A percentile compares a stretch with the other conserved stretches of the same genome.
These are phyloP conservation scores for Salvelinus namaycush DNA, from an alignment of 2,113 vertebrate genomes.

Conservation along the genomic window DNA sequence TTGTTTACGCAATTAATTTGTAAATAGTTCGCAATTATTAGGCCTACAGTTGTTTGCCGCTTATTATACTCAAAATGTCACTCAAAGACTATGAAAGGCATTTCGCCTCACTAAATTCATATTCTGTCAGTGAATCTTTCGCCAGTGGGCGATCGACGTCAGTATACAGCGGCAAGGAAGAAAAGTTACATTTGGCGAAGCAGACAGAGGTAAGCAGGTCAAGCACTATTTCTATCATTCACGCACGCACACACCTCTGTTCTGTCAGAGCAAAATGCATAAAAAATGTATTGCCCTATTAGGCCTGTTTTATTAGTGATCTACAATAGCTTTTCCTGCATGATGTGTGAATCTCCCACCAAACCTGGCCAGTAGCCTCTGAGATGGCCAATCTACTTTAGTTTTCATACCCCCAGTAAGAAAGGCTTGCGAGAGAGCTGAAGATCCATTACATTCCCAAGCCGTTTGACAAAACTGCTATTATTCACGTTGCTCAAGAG, in stretches of 20 bases:
- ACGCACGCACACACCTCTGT: too few relatives aligned
- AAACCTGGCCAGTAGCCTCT: too few relatives aligned
- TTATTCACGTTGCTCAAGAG: too few relatives aligned
- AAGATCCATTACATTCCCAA: slow-evolving; percentile 4
- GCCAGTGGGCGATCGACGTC: slow-evolving; percentile 71
- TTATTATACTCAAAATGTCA: slow-evolving; percentile 68
- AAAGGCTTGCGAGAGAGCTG: slow-evolving; percentile 44
- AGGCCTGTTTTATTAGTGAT: too few relatives aligned
- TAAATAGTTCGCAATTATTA: not conserved
- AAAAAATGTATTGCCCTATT: too few relatives aligned
- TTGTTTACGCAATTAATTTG: not conserved
- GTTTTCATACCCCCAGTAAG: slow-evolving; percentile 33
- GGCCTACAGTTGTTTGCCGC: too few relatives aligned
- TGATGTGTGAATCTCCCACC: too few relatives aligned
- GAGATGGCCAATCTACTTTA: too few relatives aligned
- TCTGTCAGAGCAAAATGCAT: too few relatives aligned
- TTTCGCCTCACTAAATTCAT: slow-evolving; percentile 90
- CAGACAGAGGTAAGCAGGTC: slow-evolving; percentile 85
- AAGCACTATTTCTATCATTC: too few relatives aligned
- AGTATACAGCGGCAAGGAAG: slow-evolving; percentile 81
- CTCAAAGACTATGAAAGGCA: slow-evolving; percentile 89
- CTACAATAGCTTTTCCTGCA: too few relatives aligned
- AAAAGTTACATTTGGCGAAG: slow-evolving; percentile 97
- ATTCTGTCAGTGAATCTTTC: slow-evolving; percentile 82
- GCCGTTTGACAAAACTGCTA: too few relatives aligned